These are phyloP conservation scores for Sisyra terminalis DNA, from an alignment of 2,888 invertebrate species.

Conservation along the genomic window DNA sequence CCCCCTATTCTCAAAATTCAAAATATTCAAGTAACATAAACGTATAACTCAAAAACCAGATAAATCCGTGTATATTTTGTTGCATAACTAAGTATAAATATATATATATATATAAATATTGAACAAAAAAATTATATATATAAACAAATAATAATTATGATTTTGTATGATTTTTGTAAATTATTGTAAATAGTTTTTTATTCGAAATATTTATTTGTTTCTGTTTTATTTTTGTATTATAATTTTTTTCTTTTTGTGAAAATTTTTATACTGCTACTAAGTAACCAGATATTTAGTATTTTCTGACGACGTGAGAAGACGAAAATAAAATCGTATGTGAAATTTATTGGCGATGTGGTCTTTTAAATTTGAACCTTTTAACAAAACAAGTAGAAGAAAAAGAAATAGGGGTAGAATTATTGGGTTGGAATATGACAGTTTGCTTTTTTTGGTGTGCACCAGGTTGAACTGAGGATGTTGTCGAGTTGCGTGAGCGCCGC, in stretches of 20 bases:
- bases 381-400: no score
- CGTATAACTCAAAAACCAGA: slow-evolving; percentile 10
- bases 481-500: no score
- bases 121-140: not conserved
- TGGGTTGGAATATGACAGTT: no score
- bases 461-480: no score
- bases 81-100: not conserved
- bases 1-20: no score
- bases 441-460: no score
- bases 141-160: slow-evolving; percentile 6
- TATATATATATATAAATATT: not conserved
- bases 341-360: slow-evolving; percentile 18
- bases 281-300: slow-evolving; percentile 1
- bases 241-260: slow-evolving; percentile 24
- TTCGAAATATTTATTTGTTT: slow-evolving; percentile 26
- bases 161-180: slow-evolving; percentile 30
- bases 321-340: slow-evolving; percentile 26
- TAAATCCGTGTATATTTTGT: not conserved
- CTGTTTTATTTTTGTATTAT: slow-evolving; percentile 21
- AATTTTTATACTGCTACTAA: slow-evolving; percentile 28
- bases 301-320: slow-evolving; percentile 18
- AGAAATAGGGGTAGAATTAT: no score
- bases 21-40: slow-evolving; percentile 11
- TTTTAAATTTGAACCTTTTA: slow-evolving; percentile 7
- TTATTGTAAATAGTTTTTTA: slow-evolving; percentile 26